Evolutionary conservation across 2,797 vertebrate genomes (phyloP).

Genomic region (Manis pentadactyla): DNA sequence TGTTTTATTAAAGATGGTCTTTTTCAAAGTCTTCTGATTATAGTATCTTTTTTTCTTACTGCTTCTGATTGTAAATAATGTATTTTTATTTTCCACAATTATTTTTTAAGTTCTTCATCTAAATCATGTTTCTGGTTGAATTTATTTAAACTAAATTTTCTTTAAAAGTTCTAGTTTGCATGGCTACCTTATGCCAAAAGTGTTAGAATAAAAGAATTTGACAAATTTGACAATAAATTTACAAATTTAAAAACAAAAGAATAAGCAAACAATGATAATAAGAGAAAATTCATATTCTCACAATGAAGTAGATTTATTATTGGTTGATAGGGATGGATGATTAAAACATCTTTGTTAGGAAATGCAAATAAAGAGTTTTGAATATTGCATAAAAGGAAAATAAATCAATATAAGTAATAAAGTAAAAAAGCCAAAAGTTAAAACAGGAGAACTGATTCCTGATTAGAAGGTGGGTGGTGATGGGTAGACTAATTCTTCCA

Average conservation of each 20-base stretch:
- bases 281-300: not conserved
- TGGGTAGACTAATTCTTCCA: not conserved
- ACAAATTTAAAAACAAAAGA: not conserved
- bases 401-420: not conserved
- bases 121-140: not conserved
- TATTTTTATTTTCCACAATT: not conserved
- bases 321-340: not conserved
- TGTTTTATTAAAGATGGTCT: not conserved
- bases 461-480: not conserved
- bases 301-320: not conserved
- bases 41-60: not conserved
- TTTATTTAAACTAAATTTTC: not conserved
- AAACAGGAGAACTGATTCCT: not conserved
- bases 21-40: not conserved
- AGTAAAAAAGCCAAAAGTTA: not conserved
- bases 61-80: constrained; percentile 13
- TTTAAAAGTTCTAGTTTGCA: not conserved
- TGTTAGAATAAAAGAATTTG: not conserved
- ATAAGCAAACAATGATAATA: not conserved
- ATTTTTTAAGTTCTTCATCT: not conserved
- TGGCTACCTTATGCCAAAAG: not conserved
- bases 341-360: constrained; percentile 1
- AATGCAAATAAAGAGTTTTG: not conserved
- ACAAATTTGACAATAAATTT: too few species aligned
- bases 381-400: not conserved